A percentile compares a stretch with the other conserved stretches of the same genome.
Conservation (phyloP, 2,888 invertebrate species). For the Caradrina clavipalpis region DNA sequence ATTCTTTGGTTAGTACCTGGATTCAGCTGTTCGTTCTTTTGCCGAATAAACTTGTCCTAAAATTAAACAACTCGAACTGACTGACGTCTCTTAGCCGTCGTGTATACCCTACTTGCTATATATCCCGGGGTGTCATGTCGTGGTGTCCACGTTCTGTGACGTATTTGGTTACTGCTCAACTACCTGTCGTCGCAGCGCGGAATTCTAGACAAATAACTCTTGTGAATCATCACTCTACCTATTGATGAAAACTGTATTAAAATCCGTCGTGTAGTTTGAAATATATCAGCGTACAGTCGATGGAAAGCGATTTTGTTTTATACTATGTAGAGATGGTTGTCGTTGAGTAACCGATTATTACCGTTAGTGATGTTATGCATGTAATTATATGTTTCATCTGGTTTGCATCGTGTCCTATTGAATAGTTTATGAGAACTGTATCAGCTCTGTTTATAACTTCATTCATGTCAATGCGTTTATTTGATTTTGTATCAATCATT, state of each 20-base stretch:
- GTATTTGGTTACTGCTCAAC: no score
- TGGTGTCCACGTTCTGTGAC: no score
- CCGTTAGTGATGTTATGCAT: slow-evolving; percentile 19
- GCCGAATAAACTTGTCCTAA: not conserved
- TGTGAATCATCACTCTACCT: no score
- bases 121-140: no score
- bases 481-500: slow-evolving; percentile 22
- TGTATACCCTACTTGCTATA: no score
- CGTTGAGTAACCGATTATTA: slow-evolving; percentile 23
- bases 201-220: no score
- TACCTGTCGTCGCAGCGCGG: no score
- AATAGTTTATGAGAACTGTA: slow-evolving; percentile 29
- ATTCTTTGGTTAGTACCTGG: slow-evolving; percentile 3
- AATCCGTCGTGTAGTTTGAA: no score
- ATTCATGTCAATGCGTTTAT: slow-evolving; percentile 27
- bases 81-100: no score
- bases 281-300: no score
- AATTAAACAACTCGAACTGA: not conserved
- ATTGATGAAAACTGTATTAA: no score
- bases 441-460: slow-evolving; percentile 29
- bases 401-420: slow-evolving; percentile 31
- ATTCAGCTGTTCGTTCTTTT: not conserved
- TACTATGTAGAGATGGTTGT: slow-evolving; percentile 1
- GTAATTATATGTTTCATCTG: slow-evolving; percentile 42
- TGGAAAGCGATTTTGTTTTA: no score